Conservation (phyloP, 2,797 vertebrate genomes). For the Atherinosoma microstoma region DNA sequence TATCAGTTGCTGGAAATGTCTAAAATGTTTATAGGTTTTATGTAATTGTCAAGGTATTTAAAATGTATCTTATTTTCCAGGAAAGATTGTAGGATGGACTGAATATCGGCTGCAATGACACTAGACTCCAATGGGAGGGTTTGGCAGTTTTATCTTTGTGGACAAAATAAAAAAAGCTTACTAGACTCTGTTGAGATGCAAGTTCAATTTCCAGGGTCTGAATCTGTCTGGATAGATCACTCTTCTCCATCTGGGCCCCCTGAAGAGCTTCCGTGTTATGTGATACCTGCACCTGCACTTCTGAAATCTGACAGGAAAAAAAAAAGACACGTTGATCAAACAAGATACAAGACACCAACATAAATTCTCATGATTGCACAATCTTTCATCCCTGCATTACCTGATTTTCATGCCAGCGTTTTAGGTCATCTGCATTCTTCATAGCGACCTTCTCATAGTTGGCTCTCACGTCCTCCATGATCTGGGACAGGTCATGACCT, state of each 20-base stretch:
- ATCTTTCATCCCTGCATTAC: constrained; percentile 51
- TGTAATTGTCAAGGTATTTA: neutral
- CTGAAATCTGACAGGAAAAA: constrained; percentile 81
- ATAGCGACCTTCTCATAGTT: constrained; percentile 89
- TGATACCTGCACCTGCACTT: constrained; percentile 86
- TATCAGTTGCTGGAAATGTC: too few relatives aligned
- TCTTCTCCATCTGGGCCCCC: constrained; percentile 79
- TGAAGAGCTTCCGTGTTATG: constrained; percentile 89
- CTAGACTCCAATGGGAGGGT: neutral
- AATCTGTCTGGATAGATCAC: constrained; percentile 83
- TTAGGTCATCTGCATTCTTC: constrained; percentile 90
- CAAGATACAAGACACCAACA: too few relatives aligned
- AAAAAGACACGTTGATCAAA: constrained; percentile 1
- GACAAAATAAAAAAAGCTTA: constrained; percentile 55
- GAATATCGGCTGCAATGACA: neutral
- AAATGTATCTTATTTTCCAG: neutral
- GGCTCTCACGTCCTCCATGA: constrained; percentile 89
- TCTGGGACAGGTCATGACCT: constrained; percentile 88
- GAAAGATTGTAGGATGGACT: neutral
- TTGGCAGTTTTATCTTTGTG: neutral
- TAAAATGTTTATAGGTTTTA: neutral
- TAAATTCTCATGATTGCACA: too few relatives aligned
- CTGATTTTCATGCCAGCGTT: constrained; percentile 89
- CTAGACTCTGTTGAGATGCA: constrained; percentile 84
- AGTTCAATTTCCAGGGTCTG: constrained; percentile 92